Percentiles rank a stretch among this genome's conserved stretches.
Evolutionary conservation across 2,797 vertebrate genomes (phyloP).

Genomic region (Enteromius trimaculatus): DNA sequence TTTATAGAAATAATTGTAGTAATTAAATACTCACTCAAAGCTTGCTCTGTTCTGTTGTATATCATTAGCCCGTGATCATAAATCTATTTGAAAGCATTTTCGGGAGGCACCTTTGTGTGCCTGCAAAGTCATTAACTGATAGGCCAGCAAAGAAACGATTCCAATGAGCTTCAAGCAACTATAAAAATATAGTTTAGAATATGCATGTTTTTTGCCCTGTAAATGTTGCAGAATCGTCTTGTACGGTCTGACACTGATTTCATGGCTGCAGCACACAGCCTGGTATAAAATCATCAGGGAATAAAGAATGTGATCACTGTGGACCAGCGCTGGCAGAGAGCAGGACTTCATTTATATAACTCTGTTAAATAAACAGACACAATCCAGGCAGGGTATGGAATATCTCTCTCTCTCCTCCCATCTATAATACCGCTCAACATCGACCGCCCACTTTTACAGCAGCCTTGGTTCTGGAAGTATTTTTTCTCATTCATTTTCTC

Average conservation of each 20-base stretch:
- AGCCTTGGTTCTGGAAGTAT: background rate
- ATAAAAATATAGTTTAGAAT: background rate
- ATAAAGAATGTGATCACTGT: constrained; percentile 33
- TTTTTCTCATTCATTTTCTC: constrained; percentile 16
- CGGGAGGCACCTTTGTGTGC: too few relatives aligned
- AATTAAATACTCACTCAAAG: background rate
- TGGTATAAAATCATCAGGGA: constrained; percentile 19
- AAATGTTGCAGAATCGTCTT: background rate
- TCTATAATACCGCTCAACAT: constrained; percentile 19
- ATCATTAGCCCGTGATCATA: background rate
- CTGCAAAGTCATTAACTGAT: background rate
- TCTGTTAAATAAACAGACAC: constrained; percentile 51
- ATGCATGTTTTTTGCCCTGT: background rate
- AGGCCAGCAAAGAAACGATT: background rate
- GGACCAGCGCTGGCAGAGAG: constrained; percentile 19
- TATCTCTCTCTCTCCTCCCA: background rate
- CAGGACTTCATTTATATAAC: constrained; percentile 45
- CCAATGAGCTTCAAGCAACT: background rate
- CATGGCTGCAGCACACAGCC: background rate
- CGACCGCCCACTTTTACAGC: constrained; percentile 20
- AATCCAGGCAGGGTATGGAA: constrained; percentile 40
- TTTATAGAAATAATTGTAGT: background rate
- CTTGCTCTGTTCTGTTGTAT: background rate
- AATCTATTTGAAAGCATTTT: background rate
- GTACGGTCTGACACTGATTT: background rate